These are phyloP conservation scores for Lepidotrigona ventralis DNA, from an alignment of 1,140 invertebrate genomes.

Conservation along the genomic window DNA sequence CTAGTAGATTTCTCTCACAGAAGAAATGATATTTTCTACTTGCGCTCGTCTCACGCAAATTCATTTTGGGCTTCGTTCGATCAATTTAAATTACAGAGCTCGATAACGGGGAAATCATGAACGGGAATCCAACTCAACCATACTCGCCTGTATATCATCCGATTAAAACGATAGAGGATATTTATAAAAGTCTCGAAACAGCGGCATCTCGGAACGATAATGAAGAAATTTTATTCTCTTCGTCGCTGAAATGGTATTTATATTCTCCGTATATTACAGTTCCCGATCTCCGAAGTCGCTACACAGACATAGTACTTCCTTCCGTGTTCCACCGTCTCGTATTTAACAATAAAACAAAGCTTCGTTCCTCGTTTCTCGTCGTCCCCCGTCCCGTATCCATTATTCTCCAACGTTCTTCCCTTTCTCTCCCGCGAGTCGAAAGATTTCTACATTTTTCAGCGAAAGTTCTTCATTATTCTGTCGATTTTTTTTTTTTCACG, in stretches of 20 bases:
- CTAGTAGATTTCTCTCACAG: too few relatives aligned
- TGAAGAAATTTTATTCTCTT: background rate
- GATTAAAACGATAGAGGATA: background rate
- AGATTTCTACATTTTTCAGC: background rate
- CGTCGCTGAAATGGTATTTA: background rate
- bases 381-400: too few relatives aligned
- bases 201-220: background rate
- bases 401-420: too few relatives aligned
- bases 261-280: background rate
- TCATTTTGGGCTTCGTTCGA: too few relatives aligned
- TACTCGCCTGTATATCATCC: background rate
- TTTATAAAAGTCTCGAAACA: background rate
- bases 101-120: background rate
- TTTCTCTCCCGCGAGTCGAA: background rate
- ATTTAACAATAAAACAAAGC: background rate
- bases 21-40: background rate
- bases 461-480: background rate
- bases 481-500: background rate
- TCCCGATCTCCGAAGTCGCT: background rate
- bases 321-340: background rate
- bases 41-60: background rate
- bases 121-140: background rate
- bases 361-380: background rate
- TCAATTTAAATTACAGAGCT: too few relatives aligned
- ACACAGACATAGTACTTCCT: background rate